Conservation (phyloP, 2,113 vertebrate genomes). For the Pterocles gutturalis region DNA sequence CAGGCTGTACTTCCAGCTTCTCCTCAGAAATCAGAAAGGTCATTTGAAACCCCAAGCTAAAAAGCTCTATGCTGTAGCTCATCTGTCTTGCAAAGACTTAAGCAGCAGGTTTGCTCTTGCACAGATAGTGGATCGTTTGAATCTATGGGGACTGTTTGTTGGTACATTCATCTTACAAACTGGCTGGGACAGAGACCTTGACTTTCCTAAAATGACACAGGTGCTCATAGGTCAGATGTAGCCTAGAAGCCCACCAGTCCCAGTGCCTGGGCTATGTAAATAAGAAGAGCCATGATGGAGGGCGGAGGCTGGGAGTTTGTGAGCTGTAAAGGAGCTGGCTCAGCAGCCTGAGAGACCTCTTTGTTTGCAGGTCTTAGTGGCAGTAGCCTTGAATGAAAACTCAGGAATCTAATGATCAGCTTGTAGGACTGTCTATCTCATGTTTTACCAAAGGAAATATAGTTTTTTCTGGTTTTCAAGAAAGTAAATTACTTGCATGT, state of each 20-base stretch:
- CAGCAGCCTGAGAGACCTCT: neutral
- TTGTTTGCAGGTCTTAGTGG: neutral
- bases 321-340: neutral
- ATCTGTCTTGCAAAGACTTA: neutral
- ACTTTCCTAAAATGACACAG: neutral
- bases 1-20: neutral
- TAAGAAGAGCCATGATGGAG: neutral
- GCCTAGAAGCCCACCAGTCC: neutral
- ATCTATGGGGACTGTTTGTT: neutral
- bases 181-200: neutral
- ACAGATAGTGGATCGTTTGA: neutral
- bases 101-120: neutral
- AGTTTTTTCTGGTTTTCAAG: neutral
- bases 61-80: neutral
- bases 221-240: neutral
- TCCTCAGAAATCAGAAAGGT: neutral
- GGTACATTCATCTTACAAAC: neutral
- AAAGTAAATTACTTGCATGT: neutral
- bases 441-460: neutral
- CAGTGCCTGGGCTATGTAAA: neutral
- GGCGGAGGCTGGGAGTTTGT: accelerated
- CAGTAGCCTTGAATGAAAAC: neutral
- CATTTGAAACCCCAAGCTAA: neutral
- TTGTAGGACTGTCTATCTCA: neutral
- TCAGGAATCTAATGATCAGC: neutral